Percentiles rank a stretch among this genome's conserved stretches.
Conservation (phyloP, 1,140 invertebrate genomes). For the Berghia stephanieae region DNA sequence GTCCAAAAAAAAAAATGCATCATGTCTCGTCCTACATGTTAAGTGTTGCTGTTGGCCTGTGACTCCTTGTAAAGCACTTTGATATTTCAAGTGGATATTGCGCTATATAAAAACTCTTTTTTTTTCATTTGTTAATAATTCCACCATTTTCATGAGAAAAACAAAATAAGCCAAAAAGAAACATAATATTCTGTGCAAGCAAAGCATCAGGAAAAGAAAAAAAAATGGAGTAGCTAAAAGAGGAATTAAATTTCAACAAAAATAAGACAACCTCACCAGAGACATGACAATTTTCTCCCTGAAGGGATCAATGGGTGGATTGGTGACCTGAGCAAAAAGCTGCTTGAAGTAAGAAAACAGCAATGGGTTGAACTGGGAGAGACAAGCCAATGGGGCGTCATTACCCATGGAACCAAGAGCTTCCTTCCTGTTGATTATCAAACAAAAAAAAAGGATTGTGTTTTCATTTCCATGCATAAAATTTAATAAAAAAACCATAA, state of each 20-base stretch:
- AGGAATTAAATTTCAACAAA: not conserved
- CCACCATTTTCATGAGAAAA: too few relatives aligned
- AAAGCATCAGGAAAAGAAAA: too few relatives aligned
- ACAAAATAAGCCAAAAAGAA: too few relatives aligned
- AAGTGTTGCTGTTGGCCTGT: too few relatives aligned
- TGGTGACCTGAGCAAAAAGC: conserved; percentile 99
- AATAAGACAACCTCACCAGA: conserved; percentile 71
- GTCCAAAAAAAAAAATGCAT: too few relatives aligned
- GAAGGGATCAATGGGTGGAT: conserved; percentile 99
- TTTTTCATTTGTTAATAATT: too few relatives aligned
- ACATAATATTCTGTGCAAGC: too few relatives aligned
- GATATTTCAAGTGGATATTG: too few relatives aligned
- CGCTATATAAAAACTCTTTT: too few relatives aligned
- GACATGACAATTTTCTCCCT: conserved; percentile 99
- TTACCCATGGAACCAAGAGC: conserved; percentile 99
- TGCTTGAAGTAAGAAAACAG: conserved; percentile 99
- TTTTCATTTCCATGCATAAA: too few relatives aligned
- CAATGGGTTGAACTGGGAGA: conserved; percentile 93
- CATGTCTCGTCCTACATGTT: too few relatives aligned
- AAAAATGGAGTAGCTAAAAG: not conserved
- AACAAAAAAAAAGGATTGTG: conserved; percentile 45
- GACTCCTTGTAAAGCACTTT: too few relatives aligned
- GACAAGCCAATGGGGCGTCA: conserved; percentile 94
- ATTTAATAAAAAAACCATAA: not conserved
- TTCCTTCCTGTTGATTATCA: conserved; percentile 97